Evolutionary conservation across 2,113 vertebrate genomes (phyloP).

Genomic region (Centropristis striata): DNA sequence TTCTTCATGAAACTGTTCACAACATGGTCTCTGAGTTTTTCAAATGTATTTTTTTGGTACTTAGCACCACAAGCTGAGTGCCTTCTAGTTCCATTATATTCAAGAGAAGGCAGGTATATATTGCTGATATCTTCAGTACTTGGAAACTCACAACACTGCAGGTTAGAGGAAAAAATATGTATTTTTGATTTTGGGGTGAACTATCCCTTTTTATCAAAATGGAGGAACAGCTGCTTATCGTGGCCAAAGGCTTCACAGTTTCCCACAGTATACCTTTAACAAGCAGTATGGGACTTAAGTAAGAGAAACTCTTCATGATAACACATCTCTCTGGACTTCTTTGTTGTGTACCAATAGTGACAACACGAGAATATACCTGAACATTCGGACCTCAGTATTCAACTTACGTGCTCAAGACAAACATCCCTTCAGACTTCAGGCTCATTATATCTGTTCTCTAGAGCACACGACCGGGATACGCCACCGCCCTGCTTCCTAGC

Average conservation of each 20-base stretch:
- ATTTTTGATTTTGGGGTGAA: no score
- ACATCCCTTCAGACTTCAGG: background rate
- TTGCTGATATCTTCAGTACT: no score
- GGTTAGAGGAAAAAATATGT: no score
- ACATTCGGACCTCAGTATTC: background rate
- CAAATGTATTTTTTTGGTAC: no score
- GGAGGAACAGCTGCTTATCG: background rate
- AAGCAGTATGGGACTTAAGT: background rate
- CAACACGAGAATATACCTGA: background rate
- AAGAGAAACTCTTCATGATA: background rate
- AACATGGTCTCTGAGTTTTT: no score
- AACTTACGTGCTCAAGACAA: background rate
- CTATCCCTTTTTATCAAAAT: background rate
- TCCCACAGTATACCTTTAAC: background rate
- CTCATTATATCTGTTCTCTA: background rate
- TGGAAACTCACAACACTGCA: no score
- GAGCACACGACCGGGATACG: background rate
- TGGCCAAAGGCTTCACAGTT: background rate
- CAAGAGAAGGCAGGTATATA: no score
- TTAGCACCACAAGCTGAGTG: no score
- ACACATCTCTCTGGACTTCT: background rate
- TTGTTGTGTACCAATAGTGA: background rate
- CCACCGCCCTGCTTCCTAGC: no score
- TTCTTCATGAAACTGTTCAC: no score
- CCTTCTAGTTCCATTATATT: no score